These are phyloP conservation scores for Apus apus DNA, from an alignment of 2,113 vertebrate genomes.

Conservation along the genomic window DNA sequence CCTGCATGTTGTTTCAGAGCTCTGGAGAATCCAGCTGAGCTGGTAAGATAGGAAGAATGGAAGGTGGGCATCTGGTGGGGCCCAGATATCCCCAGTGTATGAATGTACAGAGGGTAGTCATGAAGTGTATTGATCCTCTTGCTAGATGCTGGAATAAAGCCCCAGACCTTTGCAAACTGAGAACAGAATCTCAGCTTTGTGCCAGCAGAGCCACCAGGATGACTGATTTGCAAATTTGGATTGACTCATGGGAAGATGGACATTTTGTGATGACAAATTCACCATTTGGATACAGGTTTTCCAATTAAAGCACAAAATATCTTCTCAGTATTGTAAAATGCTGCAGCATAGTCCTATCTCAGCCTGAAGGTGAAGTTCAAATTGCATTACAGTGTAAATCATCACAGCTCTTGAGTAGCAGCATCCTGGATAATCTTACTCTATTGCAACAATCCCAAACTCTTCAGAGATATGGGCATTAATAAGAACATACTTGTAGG, in stretches of 20 bases:
- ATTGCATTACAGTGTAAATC: background rate
- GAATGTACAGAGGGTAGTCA: background rate
- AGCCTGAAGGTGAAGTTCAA: background rate
- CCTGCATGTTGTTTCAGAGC: conserved; percentile 36
- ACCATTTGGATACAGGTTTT: background rate
- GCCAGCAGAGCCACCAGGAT: background rate
- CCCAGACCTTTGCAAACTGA: conserved; percentile 8
- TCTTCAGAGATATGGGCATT: background rate
- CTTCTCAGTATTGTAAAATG: background rate
- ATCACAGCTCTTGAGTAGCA: background rate
- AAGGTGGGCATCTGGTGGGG: background rate
- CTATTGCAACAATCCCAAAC: background rate
- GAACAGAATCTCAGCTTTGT: background rate
- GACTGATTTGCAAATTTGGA: background rate
- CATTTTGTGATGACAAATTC: background rate
- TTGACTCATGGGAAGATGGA: background rate
- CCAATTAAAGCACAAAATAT: background rate
- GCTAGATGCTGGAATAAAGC: conserved; percentile 17
- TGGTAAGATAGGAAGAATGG: background rate
- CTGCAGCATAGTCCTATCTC: background rate
- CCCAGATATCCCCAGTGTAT: background rate
- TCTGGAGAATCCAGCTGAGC: conserved; percentile 8
- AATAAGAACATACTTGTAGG: conserved; percentile 10
- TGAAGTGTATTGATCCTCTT: background rate
- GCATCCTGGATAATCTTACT: background rate